Conservation (phyloP, 2,113 vertebrate species). For the Pachypanchax playfairii region DNA sequence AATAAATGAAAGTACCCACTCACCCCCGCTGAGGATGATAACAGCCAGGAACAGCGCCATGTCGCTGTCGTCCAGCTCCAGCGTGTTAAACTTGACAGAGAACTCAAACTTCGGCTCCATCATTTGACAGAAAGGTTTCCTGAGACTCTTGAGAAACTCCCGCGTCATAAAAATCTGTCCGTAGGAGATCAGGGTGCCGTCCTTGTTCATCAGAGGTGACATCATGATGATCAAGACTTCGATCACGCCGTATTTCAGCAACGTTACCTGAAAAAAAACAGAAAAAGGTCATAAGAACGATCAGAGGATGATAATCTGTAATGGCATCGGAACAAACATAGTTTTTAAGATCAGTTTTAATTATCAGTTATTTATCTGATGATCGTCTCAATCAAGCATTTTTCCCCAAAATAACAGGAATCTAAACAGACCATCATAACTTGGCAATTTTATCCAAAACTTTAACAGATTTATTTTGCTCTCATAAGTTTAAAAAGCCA, state of each 20-base stretch:
- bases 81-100: conserved; percentile 95
- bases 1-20: conserved; percentile 25
- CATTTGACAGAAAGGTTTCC: conserved; percentile 96
- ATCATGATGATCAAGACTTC: conserved; percentile 97
- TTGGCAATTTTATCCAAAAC: too few relatives aligned
- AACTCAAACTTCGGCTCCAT: conserved; percentile 99
- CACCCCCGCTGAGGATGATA: conserved; percentile 98
- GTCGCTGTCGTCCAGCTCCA: conserved; percentile 98
- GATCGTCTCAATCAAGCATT: too few relatives aligned
- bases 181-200: conserved; percentile 93
- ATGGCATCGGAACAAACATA: too few relatives aligned
- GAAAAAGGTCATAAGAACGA: neutral
- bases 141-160: conserved; percentile 96
- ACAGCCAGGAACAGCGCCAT: conserved; percentile 98
- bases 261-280: conserved; percentile 81
- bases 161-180: conserved; percentile 98
- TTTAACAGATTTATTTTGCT: too few relatives aligned
- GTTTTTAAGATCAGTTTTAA: too few relatives aligned
- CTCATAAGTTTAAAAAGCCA: too few relatives aligned
- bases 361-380: too few relatives aligned
- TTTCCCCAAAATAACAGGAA: too few relatives aligned
- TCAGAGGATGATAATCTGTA: too few relatives aligned
- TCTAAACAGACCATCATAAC: too few relatives aligned
- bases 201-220: conserved; percentile 98
- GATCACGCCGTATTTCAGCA: conserved; percentile 96